Evolutionary conservation across 2,113 vertebrate genomes (phyloP).

Genomic region (Pleuronectes platessa): DNA sequence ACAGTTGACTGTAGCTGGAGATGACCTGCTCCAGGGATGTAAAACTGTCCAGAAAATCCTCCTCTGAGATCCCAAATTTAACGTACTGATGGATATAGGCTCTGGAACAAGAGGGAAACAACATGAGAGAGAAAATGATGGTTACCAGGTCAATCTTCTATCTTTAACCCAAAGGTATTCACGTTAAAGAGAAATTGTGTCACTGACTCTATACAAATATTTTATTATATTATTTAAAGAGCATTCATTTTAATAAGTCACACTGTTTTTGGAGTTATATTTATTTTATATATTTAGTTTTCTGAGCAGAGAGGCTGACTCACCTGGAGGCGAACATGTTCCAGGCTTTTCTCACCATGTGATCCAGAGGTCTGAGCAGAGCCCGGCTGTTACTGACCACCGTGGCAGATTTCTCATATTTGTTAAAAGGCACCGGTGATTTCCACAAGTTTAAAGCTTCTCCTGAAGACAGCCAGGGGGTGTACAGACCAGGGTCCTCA

Average conservation of each 20-base stretch:
- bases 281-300: no score
- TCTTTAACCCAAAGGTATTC: no score
- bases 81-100: conserved; percentile 95
- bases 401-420: conserved; percentile 91
- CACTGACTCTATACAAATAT: neutral
- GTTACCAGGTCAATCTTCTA: no score
- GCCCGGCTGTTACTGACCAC: conserved; percentile 96
- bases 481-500: conserved; percentile 87
- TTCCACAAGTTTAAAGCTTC: conserved; percentile 86
- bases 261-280: neutral
- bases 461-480: conserved; percentile 86
- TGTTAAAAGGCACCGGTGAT: conserved; percentile 88
- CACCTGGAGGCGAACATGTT: conserved; percentile 98
- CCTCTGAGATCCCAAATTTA: conserved; percentile 92
- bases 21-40: conserved; percentile 93
- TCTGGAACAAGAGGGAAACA: conserved; percentile 71
- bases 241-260: neutral
- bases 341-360: conserved; percentile 95
- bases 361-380: conserved; percentile 89
- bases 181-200: neutral
- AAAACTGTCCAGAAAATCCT: conserved; percentile 95
- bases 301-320: conserved; percentile 56
- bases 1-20: conserved; percentile 89
- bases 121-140: neutral
- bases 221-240: neutral